Conservation (phyloP, 2,888 invertebrate genomes). For the Strigamia maritima region DNA sequence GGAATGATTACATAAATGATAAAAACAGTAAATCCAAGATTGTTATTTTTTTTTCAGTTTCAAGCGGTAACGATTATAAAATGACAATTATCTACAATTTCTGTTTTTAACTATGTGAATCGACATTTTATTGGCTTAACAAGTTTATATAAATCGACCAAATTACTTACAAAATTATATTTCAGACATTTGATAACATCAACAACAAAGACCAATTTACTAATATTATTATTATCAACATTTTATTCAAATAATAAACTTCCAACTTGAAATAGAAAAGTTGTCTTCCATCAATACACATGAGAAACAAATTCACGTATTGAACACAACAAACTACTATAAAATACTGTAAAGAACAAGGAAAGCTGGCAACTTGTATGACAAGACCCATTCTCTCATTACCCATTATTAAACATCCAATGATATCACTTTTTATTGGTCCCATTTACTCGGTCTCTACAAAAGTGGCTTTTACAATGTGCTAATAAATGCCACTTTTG, state of each 20-base stretch:
- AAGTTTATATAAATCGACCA: neutral
- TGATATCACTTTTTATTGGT: neutral
- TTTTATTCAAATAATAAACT: neutral
- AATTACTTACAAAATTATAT: neutral
- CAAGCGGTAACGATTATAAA: neutral
- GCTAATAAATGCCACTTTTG: neutral
- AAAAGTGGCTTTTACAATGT: neutral
- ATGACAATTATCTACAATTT: too few species aligned
- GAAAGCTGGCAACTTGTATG: neutral
- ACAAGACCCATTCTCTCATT: neutral
- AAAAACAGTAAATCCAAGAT: neutral
- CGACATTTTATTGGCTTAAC: too few species aligned
- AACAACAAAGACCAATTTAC: neutral
- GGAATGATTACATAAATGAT: neutral
- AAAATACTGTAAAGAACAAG: slow-evolving; percentile 4
- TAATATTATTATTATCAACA: neutral
- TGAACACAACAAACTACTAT: neutral
- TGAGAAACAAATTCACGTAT: neutral
- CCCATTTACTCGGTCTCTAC: neutral
- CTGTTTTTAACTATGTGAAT: too few species aligned
- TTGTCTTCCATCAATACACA: neutral
- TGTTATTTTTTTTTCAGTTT: neutral
- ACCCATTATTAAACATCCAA: neutral
- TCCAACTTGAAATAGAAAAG: neutral
- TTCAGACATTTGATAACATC: neutral